Evolutionary conservation across 2,888 invertebrate genomes (phyloP), one percentile per base, ranked within the genome.

Genomic region (Athrips mouffetella): DNA sequence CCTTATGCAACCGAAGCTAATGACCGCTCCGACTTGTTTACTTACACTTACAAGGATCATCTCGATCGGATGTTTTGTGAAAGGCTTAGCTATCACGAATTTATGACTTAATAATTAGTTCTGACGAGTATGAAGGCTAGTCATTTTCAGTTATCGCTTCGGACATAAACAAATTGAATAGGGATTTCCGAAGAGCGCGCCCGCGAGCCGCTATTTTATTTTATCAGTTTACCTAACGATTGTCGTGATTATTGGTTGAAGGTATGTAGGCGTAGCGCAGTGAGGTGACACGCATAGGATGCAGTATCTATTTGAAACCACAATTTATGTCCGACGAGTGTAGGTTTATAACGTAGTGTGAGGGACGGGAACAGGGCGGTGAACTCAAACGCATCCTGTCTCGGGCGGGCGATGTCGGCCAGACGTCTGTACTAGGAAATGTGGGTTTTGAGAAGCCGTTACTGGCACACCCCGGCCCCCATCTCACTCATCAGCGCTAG

Each of bases 381-480:
- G 80, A 78, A 80, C 83, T 76, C 70, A 65, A 60, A 65, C 63
- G 76, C 79, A 86, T 87, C 86, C 87, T 84, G 86, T 81, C 76
- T 78, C 73, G 60, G 67, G 75, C 64, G 63, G 66, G 73, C 62
- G 70, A 80, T 79, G 79, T 81, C 73, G 79, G 79, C 70, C 78
- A 75, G 62, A 65, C 66, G 70, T 73, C 80, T 83, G 62, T 79
- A 81, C 79, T 78, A 74, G 85, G 85, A 76, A 82, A 85, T 81
- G 80, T 80, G 68, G 77, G 84, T 82, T 85, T 83, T 81, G 71
- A 84, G 80, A 77, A 77, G 74, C 70, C 75, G 78, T 80, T 77
- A 82, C 73, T 75, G 66, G 79, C 75, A 75, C 80, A 72, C 65
- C 73, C 73, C 68, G 68, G 67, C 69, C 65, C 73, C 73, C 68